phyloP scores from a whole-genome alignment of 1,140 invertebrate species.

The Hirudo medicinalis region DNA sequence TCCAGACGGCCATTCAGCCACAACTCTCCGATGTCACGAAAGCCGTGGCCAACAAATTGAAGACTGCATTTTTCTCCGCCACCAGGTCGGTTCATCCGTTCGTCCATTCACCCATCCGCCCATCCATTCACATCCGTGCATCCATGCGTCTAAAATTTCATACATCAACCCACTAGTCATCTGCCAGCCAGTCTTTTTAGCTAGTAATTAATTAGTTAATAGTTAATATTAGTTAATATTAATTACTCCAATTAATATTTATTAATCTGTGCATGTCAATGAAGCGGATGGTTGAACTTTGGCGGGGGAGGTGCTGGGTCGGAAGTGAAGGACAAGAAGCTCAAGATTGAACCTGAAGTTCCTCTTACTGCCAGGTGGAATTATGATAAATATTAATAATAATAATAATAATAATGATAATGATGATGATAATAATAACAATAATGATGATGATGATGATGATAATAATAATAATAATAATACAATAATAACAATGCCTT shows the following conservation, averaged over 20 bases:
- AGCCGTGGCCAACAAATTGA: constrained; percentile 73
- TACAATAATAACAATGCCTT: neutral
- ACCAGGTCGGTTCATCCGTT: constrained; percentile 52
- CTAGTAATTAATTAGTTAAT: too few species aligned
- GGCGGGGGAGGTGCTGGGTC: neutral
- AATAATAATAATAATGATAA: too few species aligned
- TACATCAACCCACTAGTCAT: too few species aligned
- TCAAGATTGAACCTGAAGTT: constrained; percentile 45
- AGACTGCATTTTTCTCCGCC: constrained; percentile 52
- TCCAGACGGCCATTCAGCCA: constrained; percentile 54
- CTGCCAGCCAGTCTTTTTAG: too few species aligned
- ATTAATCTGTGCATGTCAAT: too few species aligned
- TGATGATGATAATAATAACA: too few species aligned
- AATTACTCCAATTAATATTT: too few species aligned
- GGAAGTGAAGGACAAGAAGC: constrained; percentile 32
- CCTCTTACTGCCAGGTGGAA: constrained; percentile 39
- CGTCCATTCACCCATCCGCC: neutral
- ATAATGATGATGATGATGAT: too few species aligned
- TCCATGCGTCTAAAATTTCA: too few species aligned
- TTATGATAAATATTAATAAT: neutral
- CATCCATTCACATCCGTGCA: neutral
- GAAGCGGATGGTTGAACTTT: too few species aligned
- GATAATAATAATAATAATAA: too few species aligned
- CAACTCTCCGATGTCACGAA: constrained; percentile 70
- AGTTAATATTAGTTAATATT: too few species aligned